Evolutionary conservation across 2,113 vertebrate genomes (phyloP), one percentile per base, ranked within the genome.

Genomic region (Butorides virescens): DNA sequence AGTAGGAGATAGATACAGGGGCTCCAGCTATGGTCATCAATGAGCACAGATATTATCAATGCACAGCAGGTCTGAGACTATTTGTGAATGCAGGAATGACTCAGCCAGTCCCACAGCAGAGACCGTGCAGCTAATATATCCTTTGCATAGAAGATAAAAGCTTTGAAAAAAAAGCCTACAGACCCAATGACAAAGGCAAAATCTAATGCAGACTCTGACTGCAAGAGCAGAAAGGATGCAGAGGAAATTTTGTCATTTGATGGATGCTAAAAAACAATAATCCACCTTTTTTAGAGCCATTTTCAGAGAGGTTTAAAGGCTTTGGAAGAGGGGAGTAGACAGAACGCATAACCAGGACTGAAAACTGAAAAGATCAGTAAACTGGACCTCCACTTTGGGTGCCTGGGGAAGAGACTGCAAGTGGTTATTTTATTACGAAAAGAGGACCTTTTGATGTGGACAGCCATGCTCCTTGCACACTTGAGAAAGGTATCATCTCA

Each of bases 41-140:
- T 70, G 53, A 82, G 32, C 19, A 42, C 36, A 1, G 7, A 79
- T 85, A 65, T 49, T 66, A 94, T 85, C 92, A 91, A 76, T 73
- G 74, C 81, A 85, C 62, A 65, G 87, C 65, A 90, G 66, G 90
- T 85, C 87, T 49, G 65, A 82, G 84, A 46, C 53, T 87, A 13
- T 61, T 74, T 59, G 65, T 78, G 83, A 91, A 73, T 34, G 74
- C 84, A 91, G 66, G 44, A 82, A 85, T 96, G 94, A 96, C 92
- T 95, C 92, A 96, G 83, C 36, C 59, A 34, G 73, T 63, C 44
- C 84, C 62, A 71, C 66, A 78, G 74, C 61, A 91, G 58, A 90
- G 47, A 34, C 81, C 3, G 1, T 75, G 77, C 62, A 90, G 74
- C 77, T 82, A 81, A 90, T 78, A 65, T 5, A 82, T 46, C 52